Evolutionary conservation across 2,797 vertebrate species (phyloP), one percentile per base, ranked within the genome.

Genomic region (Oophaga sylvatica): DNA sequence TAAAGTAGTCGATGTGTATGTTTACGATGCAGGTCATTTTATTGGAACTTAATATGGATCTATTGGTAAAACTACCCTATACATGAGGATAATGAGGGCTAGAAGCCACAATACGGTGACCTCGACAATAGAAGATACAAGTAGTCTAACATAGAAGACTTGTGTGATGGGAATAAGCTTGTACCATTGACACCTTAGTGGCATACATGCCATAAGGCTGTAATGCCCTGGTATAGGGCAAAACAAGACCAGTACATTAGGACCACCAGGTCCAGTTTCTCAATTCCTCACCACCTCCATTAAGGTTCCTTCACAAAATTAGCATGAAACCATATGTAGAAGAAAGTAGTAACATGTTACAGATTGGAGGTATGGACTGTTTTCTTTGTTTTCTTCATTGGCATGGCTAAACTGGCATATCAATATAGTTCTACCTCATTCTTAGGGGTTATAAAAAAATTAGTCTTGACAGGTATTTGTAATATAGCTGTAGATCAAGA

Each of bases 341-440:
- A 76, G 73, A 62, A 45, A 81, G 80, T 65, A 65, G 59, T 12
- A 13, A 45, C 60, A 15, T 7, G 48, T 15, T 63, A 76, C n/a
- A 77, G 15, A 48, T 31, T 17, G 26, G 26, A 53, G 59, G 48
- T 45, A 41, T 41, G 20, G 65, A n/a, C 45, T 82, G 26, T 9
- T 19, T 83, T 53, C 19, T 16, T 84, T 48, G 19, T 53, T 53
- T 81, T 80, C 68, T 57, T 29, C 85, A 87, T 73, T 22, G 62
- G 85, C 77, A 73, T 62, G 78, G 67, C 57, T 79, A 86, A 70
- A 86, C 53, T 68, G 85, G 79, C 85, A 81, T 80, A 80, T 71
- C 85, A 81, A 35, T 62, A 87, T 41, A 86, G 35, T 79, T 88
- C 87, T 88, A 88, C 87, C 87, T 88, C 81, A 62, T 70, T 80